A percentile compares a stretch with the other conserved stretches of the same genome.
Evolutionary conservation across 1,140 invertebrate species (phyloP).

Genomic region (Wasmannia auropunctata): DNA sequence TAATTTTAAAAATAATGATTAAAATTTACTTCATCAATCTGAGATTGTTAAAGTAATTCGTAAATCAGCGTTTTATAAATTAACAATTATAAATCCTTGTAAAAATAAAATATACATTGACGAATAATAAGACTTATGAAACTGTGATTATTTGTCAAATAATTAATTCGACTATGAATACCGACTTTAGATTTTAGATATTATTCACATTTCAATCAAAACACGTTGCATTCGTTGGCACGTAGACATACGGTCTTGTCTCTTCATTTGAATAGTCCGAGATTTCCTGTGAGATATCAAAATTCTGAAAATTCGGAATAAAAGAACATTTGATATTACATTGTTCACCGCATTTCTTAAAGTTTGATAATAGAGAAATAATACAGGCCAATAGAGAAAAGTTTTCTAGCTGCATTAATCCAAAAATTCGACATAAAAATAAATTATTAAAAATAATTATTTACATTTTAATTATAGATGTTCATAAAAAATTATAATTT

Average conservation of each 20-base stretch:
- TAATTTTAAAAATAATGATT: too few relatives aligned
- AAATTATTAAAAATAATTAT: neutral
- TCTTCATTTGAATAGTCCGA: conserved; percentile 55
- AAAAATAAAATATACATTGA: too few relatives aligned
- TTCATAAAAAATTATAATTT: neutral
- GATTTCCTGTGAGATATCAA: conserved; percentile 57
- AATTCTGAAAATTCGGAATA: conserved; percentile 56
- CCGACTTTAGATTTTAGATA: conserved; percentile 4
- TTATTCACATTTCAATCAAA: conserved; percentile 52
- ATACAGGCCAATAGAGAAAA: neutral
- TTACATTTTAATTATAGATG: neutral
- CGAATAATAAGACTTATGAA: too few relatives aligned
- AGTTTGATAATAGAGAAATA: neutral
- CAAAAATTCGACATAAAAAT: neutral
- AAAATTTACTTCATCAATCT: too few relatives aligned
- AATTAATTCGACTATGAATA: too few relatives aligned
- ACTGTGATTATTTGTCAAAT: too few relatives aligned
- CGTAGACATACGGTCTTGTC: conserved; percentile 14
- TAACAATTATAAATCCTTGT: too few relatives aligned
- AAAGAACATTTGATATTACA: neutral
- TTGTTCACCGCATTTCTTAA: neutral
- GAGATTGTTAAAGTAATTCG: too few relatives aligned
- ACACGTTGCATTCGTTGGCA: conserved; percentile 42
- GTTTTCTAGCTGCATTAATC: neutral
- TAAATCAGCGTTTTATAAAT: too few relatives aligned